A percentile compares a stretch with the other conserved stretches of the same genome.
Evolutionary conservation across 1,140 invertebrate species (phyloP).

Genomic region (Papilio polytes): DNA sequence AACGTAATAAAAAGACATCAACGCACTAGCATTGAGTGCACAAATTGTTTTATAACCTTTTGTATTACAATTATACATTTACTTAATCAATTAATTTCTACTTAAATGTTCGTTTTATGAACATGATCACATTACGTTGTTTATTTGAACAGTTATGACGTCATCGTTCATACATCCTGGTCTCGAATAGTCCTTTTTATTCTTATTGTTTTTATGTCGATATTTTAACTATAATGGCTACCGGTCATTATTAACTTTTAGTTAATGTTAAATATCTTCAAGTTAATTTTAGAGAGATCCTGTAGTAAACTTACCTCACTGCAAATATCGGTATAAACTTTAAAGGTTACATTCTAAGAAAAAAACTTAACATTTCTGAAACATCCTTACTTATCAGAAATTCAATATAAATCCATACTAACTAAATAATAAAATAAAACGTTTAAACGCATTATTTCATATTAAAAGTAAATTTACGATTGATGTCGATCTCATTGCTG

Average conservation of each 20-base stretch:
- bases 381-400: neutral
- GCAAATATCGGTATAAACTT: neutral
- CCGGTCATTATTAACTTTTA: neutral
- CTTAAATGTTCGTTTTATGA: constrained; percentile 16
- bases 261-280: constrained; percentile 11
- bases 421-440: neutral
- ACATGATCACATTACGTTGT: constrained; percentile 17
- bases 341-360: neutral
- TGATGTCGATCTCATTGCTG: neutral
- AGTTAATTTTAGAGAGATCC: neutral
- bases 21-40: neutral
- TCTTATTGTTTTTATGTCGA: constrained; percentile 20
- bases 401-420: neutral
- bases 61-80: neutral
- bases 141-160: neutral
- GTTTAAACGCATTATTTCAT: constrained; percentile 25
- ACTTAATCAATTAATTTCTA: constrained; percentile 8
- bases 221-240: constrained; percentile 13
- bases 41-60: constrained; percentile 23
- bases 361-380: neutral
- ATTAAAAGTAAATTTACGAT: constrained; percentile 34
- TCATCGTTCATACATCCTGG: constrained; percentile 30
- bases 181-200: constrained; percentile 16
- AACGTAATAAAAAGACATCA: constrained; percentile 1
- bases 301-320: neutral